phyloP scores from a whole-genome alignment of 2,113 vertebrate genomes.

The Dasyornis broadbenti region DNA sequence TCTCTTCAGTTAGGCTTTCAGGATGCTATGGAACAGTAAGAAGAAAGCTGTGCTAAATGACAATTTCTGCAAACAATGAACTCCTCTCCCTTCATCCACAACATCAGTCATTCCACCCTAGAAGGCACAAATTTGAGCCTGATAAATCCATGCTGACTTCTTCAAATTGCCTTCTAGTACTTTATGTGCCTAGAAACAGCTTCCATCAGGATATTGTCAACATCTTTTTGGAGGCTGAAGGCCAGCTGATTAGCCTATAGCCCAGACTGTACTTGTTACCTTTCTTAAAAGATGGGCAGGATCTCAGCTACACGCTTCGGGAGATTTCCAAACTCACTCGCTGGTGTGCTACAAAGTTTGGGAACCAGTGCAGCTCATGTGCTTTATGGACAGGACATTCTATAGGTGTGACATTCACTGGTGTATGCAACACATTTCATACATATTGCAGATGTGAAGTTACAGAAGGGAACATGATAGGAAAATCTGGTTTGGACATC shows the following conservation, averaged over 20 bases:
- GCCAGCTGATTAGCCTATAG: neutral
- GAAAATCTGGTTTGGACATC: neutral
- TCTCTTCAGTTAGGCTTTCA: neutral
- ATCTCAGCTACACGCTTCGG: neutral
- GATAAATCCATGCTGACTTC: neutral
- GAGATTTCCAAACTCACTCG: neutral
- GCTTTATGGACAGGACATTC: neutral
- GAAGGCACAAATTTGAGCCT: neutral
- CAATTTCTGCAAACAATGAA: neutral
- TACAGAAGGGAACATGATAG: neutral
- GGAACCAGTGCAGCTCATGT: neutral
- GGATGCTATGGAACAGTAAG: neutral
- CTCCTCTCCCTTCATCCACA: neutral
- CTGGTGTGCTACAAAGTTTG: neutral
- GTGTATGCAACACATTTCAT: rapidly evolving
- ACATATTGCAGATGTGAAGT: neutral
- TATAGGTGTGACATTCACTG: neutral
- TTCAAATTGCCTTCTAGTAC: neutral
- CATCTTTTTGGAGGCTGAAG: neutral
- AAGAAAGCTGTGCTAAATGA: neutral
- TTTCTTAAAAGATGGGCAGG: neutral
- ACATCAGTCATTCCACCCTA: neutral
- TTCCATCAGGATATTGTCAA: neutral
- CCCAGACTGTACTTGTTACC: neutral
- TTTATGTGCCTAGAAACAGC: neutral